These are phyloP conservation scores for Drosophila equinoxialis DNA, from an alignment of 1,140 invertebrate species.

Conservation along the genomic window DNA sequence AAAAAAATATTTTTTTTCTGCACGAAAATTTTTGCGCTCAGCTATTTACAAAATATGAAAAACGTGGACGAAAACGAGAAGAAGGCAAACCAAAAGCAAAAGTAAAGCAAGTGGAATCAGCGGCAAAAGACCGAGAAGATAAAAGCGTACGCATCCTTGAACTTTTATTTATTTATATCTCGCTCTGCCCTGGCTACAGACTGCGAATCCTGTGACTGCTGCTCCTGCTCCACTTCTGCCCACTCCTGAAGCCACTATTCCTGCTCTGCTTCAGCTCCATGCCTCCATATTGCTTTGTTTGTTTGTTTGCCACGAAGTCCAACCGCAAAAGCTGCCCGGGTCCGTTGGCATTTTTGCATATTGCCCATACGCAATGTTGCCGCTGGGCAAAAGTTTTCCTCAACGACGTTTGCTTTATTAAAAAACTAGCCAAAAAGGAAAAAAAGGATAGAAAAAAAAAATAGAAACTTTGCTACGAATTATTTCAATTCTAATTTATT, in stretches of 20 bases:
- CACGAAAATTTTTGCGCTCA: conserved; percentile 16
- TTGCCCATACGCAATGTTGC: conserved; percentile 76
- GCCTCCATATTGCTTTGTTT: conserved; percentile 73
- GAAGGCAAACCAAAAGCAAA: conserved; percentile 28
- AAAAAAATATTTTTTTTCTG: conserved; percentile 19
- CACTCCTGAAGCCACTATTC: conserved; percentile 25
- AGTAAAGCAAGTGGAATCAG: conserved; percentile 72
- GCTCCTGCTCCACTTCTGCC: conserved; percentile 9
- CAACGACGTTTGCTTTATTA: conserved; percentile 78
- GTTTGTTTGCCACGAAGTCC: conserved; percentile 72
- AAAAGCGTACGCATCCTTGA: conserved; percentile 80
- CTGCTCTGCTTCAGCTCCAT: not conserved
- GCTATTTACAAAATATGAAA: conserved; percentile 78
- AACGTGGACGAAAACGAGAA: conserved; percentile 55
- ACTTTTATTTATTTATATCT: conserved; percentile 81
- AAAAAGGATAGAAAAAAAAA: conserved; percentile 31
- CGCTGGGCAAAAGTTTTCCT: conserved; percentile 68
- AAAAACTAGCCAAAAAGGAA: conserved; percentile 66
- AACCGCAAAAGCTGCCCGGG: conserved; percentile 67
- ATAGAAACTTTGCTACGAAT: conserved; percentile 69
- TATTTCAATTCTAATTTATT: conserved; percentile 82
- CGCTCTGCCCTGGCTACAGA: conserved; percentile 33
- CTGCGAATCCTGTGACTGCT: conserved; percentile 9
- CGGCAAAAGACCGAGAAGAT: conserved; percentile 66
- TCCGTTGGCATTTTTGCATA: conserved; percentile 75